Conservation (phyloP, 2,797 vertebrate genomes). For the Melanotaenia boesemani region DNA sequence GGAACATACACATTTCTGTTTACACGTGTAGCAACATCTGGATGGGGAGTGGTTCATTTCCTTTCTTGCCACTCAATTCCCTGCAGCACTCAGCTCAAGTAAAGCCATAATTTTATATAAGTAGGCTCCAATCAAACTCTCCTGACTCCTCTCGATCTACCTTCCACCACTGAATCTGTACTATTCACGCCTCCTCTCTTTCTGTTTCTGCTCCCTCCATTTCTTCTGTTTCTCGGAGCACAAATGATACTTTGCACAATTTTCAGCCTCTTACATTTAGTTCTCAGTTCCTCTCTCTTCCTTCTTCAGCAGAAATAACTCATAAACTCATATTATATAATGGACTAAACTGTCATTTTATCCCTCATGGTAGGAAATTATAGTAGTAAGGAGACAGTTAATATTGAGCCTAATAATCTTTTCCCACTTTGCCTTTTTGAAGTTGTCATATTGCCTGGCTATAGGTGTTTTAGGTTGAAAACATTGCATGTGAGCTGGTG, state of each 20-base stretch:
- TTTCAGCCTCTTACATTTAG: conserved; percentile 11
- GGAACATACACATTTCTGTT: conserved; percentile 35
- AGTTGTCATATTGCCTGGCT: not conserved
- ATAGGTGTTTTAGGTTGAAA: not conserved
- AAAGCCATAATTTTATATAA: conserved; percentile 36
- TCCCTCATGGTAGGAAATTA: not conserved
- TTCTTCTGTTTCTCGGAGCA: conserved; percentile 21
- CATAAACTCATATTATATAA: conserved; percentile 4
- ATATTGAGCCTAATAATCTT: not conserved
- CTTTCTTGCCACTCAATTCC: conserved; percentile 44
- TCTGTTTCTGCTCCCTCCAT: conserved; percentile 14
- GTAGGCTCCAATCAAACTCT: conserved; percentile 17
- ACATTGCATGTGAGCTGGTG: not conserved
- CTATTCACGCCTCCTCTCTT: conserved; percentile 2
- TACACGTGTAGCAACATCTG: conserved; percentile 67
- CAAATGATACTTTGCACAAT: not conserved
- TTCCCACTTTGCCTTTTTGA: not conserved
- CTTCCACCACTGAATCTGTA: conserved; percentile 33
- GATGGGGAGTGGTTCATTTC: conserved; percentile 66
- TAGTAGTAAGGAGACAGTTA: not conserved
- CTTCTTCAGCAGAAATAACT: conserved; percentile 16
- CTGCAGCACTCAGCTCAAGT: conserved; percentile 41
- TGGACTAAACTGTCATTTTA: conserved; percentile 7
- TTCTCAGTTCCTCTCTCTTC: not conserved
- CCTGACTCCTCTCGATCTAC: conserved; percentile 11